A percentile compares a stretch with the other conserved stretches of the same genome.
Evolutionary conservation across 2,113 vertebrate species (phyloP).

Genomic region (Apaloderma vittatum): DNA sequence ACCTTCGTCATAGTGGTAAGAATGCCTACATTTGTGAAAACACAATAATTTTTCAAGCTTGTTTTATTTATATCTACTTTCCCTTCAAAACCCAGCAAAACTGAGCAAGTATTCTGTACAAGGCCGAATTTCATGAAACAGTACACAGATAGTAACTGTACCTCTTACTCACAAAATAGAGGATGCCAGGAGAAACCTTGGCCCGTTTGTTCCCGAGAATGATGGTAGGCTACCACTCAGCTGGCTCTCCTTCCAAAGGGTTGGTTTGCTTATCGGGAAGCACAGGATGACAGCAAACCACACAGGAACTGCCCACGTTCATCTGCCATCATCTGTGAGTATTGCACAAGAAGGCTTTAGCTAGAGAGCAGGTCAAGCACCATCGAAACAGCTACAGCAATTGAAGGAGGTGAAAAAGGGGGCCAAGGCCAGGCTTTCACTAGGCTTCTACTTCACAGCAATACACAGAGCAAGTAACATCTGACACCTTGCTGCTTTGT

Average conservation of each 20-base stretch:
- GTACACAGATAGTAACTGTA: accelerated
- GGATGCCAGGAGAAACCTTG: not conserved
- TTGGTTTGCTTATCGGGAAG: not conserved
- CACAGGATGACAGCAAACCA: not conserved
- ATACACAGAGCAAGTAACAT: not conserved
- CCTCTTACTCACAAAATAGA: not conserved
- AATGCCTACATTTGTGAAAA: not conserved
- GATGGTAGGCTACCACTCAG: not conserved
- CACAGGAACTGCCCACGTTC: not conserved
- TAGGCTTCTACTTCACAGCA: not conserved
- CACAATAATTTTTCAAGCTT: not conserved
- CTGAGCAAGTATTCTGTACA: not conserved
- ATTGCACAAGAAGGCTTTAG: not conserved
- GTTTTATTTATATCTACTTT: not conserved
- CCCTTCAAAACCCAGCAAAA: not conserved
- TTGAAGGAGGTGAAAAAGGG: not conserved
- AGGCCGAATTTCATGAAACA: not conserved
- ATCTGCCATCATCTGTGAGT: not conserved
- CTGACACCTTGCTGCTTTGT: not conserved
- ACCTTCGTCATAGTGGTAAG: not conserved
- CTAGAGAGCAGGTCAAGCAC: not conserved
- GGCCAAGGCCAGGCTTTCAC: not conserved
- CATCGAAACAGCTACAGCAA: not conserved
- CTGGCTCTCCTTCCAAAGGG: not conserved
- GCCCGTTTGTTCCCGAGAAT: accelerated